Evolutionary conservation across 2,113 vertebrate species (phyloP).

Genomic region (Coreoperca whiteheadi): DNA sequence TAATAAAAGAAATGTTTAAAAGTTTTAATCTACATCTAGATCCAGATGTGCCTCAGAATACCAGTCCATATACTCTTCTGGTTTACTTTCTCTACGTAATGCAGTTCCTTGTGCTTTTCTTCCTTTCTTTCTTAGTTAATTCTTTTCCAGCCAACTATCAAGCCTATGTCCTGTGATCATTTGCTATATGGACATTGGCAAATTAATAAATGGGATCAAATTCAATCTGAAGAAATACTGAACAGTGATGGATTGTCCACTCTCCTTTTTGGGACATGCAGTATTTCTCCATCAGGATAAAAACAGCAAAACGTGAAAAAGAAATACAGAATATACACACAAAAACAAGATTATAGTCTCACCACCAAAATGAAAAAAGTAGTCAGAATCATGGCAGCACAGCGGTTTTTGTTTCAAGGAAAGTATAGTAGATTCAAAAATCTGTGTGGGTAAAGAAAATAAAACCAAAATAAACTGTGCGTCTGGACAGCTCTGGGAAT

Average conservation of each 20-base stretch:
- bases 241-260: background rate
- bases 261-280: background rate
- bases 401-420: background rate
- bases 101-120: background rate
- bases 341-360: background rate
- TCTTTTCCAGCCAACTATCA: background rate
- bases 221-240: background rate
- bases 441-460: background rate
- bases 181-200: background rate
- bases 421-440: background rate
- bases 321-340: background rate
- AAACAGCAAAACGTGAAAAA: background rate
- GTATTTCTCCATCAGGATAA: background rate
- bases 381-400: background rate
- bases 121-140: background rate
- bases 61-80: too few species aligned
- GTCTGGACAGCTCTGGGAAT: slow-evolving; percentile 27
- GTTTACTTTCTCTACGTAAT: background rate
- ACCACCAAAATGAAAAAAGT: background rate
- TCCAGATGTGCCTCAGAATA: background rate
- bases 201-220: background rate
- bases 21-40: too few species aligned
- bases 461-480: slow-evolving; percentile 38
- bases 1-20: too few species aligned
- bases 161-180: background rate